Evolutionary conservation across 2,888 invertebrate species (phyloP).

Genomic region (Tipula confusa): DNA sequence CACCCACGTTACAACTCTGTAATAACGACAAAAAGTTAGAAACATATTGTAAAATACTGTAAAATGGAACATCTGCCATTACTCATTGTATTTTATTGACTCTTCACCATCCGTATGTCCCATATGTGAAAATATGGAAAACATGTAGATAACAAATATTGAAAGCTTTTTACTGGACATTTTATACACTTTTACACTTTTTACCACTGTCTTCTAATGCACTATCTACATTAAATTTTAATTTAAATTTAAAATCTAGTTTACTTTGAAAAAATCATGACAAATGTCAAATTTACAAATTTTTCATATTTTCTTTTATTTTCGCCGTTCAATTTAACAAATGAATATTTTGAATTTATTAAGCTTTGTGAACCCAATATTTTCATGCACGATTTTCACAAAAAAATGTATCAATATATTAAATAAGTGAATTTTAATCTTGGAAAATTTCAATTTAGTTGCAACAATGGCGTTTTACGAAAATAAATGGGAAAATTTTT

Average conservation of each 20-base stretch:
- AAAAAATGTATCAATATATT: background rate
- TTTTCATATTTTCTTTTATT: background rate
- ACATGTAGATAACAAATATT: background rate
- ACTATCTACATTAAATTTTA: background rate
- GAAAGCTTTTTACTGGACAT: background rate
- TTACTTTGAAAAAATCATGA: background rate
- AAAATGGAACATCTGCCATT: constrained; percentile 35
- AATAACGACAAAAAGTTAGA: constrained; percentile 37
- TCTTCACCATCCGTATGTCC: constrained; percentile 39
- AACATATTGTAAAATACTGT: no score
- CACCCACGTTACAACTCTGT: constrained; percentile 75
- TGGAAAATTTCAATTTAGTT: background rate
- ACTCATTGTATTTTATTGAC: constrained; percentile 50
- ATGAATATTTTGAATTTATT: background rate
- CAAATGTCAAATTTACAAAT: background rate
- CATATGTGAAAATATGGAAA: background rate
- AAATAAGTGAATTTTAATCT: background rate
- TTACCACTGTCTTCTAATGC: background rate
- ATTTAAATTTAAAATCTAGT: background rate
- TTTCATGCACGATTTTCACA: background rate
- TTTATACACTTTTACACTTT: background rate
- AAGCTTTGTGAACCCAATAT: background rate
- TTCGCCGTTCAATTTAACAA: background rate
- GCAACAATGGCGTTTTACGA: constrained; percentile 5
- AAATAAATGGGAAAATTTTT: background rate